Percentiles rank a stretch among this genome's conserved stretches.
Conservation (phyloP, 2,888 invertebrate genomes). For the Plebejus argus region DNA sequence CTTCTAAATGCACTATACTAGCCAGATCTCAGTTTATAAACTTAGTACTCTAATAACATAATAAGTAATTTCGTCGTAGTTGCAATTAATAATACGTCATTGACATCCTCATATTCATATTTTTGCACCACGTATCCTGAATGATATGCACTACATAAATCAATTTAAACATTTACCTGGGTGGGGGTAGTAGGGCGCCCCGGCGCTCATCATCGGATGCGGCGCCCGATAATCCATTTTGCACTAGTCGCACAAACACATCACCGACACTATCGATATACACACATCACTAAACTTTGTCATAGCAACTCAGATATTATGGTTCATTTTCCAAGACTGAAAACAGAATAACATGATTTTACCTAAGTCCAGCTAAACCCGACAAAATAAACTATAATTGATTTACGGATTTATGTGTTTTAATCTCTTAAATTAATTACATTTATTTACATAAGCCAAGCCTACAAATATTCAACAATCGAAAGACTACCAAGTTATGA, state of each 20-base stretch:
- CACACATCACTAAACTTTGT: constrained; percentile 29
- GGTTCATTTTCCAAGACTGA: constrained; percentile 4
- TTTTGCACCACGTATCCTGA: neutral
- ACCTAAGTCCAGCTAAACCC: constrained; percentile 19
- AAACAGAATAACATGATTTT: constrained; percentile 9
- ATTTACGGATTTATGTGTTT: too few species aligned
- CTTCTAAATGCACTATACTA: too few species aligned
- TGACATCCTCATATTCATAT: neutral
- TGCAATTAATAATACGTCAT: neutral
- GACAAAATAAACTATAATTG: neutral
- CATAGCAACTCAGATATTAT: neutral
- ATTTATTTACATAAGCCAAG: too few species aligned
- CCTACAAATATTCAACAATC: too few species aligned
- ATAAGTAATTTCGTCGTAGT: too few species aligned
- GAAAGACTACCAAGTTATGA: neutral
- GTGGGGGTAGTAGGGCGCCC: constrained; percentile 67
- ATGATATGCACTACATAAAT: constrained; percentile 1
- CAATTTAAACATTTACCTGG: constrained; percentile 59
- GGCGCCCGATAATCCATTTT: constrained; percentile 75
- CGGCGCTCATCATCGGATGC: constrained; percentile 66
- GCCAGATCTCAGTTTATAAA: neutral
- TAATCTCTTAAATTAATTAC: too few species aligned
- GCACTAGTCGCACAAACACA: constrained; percentile 52
- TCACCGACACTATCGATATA: constrained; percentile 42
- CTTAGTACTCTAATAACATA: neutral